Percentiles rank a stretch among this genome's conserved stretches.
phyloP scores from a whole-genome alignment of 2,113 vertebrate genomes.

The Hippocampus comes region DNA sequence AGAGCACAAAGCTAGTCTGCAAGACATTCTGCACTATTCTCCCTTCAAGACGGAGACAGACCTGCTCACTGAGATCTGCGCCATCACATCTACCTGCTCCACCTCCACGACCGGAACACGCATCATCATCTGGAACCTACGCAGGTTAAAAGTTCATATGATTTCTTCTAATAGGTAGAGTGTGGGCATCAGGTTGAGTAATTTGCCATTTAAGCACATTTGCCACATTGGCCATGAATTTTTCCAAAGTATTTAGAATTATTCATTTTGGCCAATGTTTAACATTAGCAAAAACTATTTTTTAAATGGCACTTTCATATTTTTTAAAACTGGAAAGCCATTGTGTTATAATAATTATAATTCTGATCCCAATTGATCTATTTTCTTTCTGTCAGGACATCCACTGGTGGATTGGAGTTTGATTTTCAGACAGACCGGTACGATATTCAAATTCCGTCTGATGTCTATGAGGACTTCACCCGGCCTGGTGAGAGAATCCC shows the following conservation, averaged over 20 bases:
- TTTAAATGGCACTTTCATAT: neutral
- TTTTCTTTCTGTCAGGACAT: constrained; percentile 70
- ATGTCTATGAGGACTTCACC: constrained; percentile 69
- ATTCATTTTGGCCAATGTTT: neutral
- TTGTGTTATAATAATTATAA: neutral
- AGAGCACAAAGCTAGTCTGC: constrained; percentile 77
- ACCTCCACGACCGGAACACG: constrained; percentile 80
- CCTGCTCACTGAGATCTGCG: constrained; percentile 78
- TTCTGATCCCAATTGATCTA: neutral
- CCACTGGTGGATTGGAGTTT: constrained; percentile 78
- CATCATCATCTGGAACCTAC: constrained; percentile 95
- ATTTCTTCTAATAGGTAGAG: neutral
- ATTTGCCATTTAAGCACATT: neutral
- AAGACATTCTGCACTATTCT: constrained; percentile 82
- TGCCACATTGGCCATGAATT: too few species aligned
- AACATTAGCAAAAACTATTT: neutral
- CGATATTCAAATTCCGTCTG: constrained; percentile 86
- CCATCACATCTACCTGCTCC: constrained; percentile 62
- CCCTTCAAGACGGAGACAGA: constrained; percentile 78
- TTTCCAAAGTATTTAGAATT: neutral
- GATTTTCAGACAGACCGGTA: constrained; percentile 87
- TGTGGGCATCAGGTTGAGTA: neutral
- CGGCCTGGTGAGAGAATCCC: constrained; percentile 67
- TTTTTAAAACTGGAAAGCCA: neutral
- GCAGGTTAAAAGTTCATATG: constrained; percentile 71